phyloP scores from a whole-genome alignment of 2,797 vertebrate genomes.

The Enteromius paludinosus region DNA sequence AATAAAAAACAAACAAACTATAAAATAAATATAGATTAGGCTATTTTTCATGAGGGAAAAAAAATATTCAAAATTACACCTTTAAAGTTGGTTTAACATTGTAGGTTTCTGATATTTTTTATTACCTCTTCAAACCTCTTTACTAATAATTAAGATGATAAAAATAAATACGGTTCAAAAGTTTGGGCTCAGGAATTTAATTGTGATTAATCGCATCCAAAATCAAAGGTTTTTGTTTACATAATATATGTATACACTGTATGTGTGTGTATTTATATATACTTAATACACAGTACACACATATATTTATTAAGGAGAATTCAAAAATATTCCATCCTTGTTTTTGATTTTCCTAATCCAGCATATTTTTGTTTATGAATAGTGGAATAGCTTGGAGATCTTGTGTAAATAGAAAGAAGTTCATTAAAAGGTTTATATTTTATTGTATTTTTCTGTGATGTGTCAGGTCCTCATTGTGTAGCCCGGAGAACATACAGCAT shows the following conservation, averaged over 20 bases:
- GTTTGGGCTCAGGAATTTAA: neutral
- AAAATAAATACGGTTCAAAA: neutral
- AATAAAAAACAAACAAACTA: neutral
- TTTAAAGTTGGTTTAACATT: neutral
- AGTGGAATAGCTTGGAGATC: no score
- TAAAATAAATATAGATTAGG: neutral
- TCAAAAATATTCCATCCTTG: neutral
- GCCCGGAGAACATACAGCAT: conserved; percentile 79
- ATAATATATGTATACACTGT: no score
- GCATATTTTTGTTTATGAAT: neutral
- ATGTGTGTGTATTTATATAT: no score
- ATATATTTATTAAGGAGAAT: neutral
- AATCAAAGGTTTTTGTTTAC: no score
- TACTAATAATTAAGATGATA: neutral
- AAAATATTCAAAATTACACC: neutral
- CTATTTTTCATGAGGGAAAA: no score
- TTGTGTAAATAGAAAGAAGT: neutral
- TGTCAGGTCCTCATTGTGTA: conserved; percentile 78
- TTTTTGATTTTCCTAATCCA: neutral
- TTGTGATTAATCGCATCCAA: no score
- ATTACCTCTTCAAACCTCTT: neutral
- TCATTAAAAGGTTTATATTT: neutral
- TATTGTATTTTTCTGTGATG: neutral
- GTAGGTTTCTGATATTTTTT: neutral
- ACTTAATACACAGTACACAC: no score